These are phyloP conservation scores for Trogon melanurus DNA, from an alignment of 2,113 vertebrate genomes.

Conservation along the genomic window DNA sequence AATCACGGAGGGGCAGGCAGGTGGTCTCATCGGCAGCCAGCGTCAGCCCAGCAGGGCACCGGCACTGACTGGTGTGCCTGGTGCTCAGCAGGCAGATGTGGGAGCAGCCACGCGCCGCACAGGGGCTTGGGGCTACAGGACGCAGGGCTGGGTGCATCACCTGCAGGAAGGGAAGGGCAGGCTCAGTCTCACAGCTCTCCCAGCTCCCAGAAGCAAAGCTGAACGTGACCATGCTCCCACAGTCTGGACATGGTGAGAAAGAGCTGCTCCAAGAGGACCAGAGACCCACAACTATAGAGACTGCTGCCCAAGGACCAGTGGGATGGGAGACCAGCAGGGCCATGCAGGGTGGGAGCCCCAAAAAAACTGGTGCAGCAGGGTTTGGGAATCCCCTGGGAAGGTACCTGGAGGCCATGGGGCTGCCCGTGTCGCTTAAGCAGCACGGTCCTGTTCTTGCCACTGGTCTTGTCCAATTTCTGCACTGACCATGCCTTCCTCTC, in stretches of 20 bases:
- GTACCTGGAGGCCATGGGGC: conserved; percentile 88
- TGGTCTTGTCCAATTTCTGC: conserved; percentile 83
- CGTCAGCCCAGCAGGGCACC: conserved; percentile 76
- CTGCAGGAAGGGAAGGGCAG: conserved; percentile 27
- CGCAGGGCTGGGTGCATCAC: conserved; percentile 79
- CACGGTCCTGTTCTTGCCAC: conserved; percentile 83
- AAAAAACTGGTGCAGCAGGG: not conserved
- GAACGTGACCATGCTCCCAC: rapidly evolving
- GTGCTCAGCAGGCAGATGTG: conserved; percentile 86
- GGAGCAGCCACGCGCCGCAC: conserved; percentile 78
- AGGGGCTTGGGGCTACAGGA: conserved; percentile 73
- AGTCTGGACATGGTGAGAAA: rapidly evolving
- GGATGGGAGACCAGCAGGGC: not conserved
- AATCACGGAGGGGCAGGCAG: conserved; percentile 76
- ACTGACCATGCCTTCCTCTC: conserved; percentile 83
- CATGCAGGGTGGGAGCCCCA: not conserved
- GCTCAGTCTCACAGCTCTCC: not conserved
- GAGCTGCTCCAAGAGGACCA: not conserved
- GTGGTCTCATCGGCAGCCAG: conserved; percentile 77
- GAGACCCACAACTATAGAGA: not conserved
- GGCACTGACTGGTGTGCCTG: conserved; percentile 76
- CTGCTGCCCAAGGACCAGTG: not conserved
- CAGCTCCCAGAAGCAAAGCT: rapidly evolving
- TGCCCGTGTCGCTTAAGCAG: conserved; percentile 85
- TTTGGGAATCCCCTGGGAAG: not conserved